These are phyloP conservation scores for Tinea semifulvella DNA, from an alignment of 2,888 invertebrate species.

Conservation along the genomic window DNA sequence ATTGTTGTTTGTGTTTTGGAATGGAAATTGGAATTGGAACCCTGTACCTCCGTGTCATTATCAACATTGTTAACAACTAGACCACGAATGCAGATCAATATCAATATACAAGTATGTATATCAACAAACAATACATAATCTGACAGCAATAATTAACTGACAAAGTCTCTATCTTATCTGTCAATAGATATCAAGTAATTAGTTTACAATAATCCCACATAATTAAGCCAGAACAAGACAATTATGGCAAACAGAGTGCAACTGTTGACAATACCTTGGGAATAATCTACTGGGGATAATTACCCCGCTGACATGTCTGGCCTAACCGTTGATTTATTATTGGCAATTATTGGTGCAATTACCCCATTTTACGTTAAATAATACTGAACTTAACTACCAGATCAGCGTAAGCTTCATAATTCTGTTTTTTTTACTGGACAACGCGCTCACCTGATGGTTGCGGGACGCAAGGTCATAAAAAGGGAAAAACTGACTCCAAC, in stretches of 20 bases:
- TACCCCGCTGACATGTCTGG: conserved; percentile 22
- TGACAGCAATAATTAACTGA: conserved; percentile 7
- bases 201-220: conserved; percentile 38
- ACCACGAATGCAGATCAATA: no score
- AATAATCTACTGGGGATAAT: conserved; percentile 33
- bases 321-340: conserved; percentile 29
- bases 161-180: neutral
- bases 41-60: no score
- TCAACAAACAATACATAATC: neutral
- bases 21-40: no score
- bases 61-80: no score
- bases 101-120: no score
- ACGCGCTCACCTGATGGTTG: no score
- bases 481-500: no score
- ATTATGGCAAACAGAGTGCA: conserved; percentile 13
- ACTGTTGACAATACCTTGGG: conserved; percentile 17
- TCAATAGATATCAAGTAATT: conserved; percentile 8
- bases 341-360: conserved; percentile 25
- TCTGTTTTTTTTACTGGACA: no score
- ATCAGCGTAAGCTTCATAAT: no score
- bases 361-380: conserved; percentile 19
- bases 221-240: conserved; percentile 31
- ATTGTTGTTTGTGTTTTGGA: no score
- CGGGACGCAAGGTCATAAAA: no score
- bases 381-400: no score